Conservation (phyloP, 2,888 invertebrate genomes). For the Drosophila rubida region DNA sequence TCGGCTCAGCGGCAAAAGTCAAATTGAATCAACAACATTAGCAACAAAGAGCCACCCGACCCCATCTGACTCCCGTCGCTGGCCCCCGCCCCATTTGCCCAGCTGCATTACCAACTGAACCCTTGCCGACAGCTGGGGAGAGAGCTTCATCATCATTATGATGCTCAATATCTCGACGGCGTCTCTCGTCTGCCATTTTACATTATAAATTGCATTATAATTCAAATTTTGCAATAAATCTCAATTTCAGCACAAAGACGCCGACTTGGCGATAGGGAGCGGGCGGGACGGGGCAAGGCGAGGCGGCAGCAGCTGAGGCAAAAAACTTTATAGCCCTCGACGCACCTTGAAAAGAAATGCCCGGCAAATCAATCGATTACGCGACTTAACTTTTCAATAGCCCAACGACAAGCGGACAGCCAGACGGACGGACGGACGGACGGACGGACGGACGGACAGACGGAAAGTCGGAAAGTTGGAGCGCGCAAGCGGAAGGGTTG, state of each 20-base stretch:
- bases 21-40: constrained; percentile 74
- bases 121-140: constrained; percentile 40
- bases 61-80: too few relatives aligned
- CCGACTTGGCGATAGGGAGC: constrained; percentile 12
- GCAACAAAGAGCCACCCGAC: constrained; percentile 60
- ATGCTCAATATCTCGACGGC: constrained; percentile 66
- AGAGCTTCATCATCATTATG: constrained; percentile 67
- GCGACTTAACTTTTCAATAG: constrained; percentile 82
- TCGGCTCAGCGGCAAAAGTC: constrained; percentile 54
- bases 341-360: constrained; percentile 71
- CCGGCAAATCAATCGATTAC: constrained; percentile 80
- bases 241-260: constrained; percentile 78
- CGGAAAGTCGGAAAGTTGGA: constrained; percentile 2
- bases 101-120: constrained; percentile 17
- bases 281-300: not conserved
- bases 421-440: not conserved
- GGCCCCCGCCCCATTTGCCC: not conserved
- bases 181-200: constrained; percentile 65
- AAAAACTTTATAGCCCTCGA: constrained; percentile 61
- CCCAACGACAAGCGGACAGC: constrained; percentile 52
- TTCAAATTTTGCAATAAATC: constrained; percentile 82
- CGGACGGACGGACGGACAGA: not conserved
- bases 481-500: not conserved
- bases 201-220: constrained; percentile 81
- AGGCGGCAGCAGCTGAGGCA: constrained; percentile 20